A percentile compares a stretch with the other conserved stretches of the same genome.
phyloP scores from a whole-genome alignment of 2,888 invertebrate genomes.

The Dioctria linearis region DNA sequence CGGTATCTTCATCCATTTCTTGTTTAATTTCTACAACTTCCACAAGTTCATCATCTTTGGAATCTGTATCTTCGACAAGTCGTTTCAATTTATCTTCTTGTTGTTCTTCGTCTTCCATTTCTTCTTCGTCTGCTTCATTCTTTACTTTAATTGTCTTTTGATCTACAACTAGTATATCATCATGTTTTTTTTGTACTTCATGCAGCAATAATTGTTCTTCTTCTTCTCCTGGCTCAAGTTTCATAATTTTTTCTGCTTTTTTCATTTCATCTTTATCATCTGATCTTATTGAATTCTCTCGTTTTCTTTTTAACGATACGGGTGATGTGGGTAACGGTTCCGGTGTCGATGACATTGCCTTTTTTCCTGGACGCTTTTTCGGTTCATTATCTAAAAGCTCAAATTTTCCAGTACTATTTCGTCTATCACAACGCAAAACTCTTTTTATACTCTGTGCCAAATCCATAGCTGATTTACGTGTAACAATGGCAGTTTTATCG shows the following conservation, averaged over 20 bases:
- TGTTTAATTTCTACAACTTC: constrained; percentile 74
- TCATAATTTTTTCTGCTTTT: constrained; percentile 27
- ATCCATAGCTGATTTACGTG: constrained; percentile 58
- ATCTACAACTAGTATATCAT: too few species aligned
- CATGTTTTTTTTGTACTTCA: too few species aligned
- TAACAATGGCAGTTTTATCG: constrained; percentile 57
- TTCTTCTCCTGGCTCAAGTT: constrained; percentile 30
- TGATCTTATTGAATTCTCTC: constrained; percentile 26
- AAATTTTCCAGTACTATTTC: constrained; percentile 29
- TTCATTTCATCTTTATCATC: constrained; percentile 51
- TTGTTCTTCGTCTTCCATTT: constrained; percentile 67
- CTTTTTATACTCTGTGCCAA: constrained; percentile 62
- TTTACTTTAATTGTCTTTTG: neutral
- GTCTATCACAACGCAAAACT: constrained; percentile 18
- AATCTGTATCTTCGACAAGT: constrained; percentile 42
- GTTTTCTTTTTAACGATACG: constrained; percentile 43
- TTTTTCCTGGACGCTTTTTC: constrained; percentile 4
- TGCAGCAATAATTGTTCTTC: neutral
- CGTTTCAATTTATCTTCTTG: constrained; percentile 9
- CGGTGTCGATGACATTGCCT: constrained; percentile 25
- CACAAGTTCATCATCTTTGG: constrained; percentile 48
- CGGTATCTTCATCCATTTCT: constrained; percentile 71
- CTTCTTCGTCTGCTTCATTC: constrained; percentile 67
- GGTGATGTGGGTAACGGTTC: constrained; percentile 20
- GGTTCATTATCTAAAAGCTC: neutral